These are phyloP conservation scores for Ormyrus pomaceus DNA, from an alignment of 2,888 invertebrate species.

Conservation along the genomic window DNA sequence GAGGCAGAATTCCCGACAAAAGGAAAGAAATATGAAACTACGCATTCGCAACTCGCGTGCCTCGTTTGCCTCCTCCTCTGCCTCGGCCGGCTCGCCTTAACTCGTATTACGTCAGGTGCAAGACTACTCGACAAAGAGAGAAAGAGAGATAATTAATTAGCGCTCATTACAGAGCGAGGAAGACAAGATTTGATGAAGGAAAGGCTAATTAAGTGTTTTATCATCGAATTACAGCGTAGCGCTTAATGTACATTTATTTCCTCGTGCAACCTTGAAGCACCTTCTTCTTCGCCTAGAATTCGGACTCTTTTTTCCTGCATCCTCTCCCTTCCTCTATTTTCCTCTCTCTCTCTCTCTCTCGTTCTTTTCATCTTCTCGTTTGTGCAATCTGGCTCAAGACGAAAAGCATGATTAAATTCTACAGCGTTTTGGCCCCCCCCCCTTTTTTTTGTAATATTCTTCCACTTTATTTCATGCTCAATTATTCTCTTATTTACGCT, in stretches of 20 bases:
- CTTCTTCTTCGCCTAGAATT: constrained; percentile 1
- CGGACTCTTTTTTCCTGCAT: neutral
- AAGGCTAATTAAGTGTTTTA: constrained; percentile 52
- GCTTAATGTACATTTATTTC: constrained; percentile 33
- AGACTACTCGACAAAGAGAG: constrained; percentile 36
- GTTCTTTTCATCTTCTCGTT: neutral
- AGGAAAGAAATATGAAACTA: constrained; percentile 32
- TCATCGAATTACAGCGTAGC: constrained; percentile 42
- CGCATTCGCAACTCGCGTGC: constrained; percentile 6
- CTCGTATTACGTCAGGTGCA: constrained; percentile 27
- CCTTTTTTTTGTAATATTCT: neutral
- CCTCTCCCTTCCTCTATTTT: neutral
- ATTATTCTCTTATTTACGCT: neutral
- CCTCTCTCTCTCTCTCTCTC: neutral
- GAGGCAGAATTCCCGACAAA: neutral
- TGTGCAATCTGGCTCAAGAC: neutral
- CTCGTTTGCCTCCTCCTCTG: neutral
- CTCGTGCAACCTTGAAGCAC: neutral
- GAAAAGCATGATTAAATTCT: constrained; percentile 30
- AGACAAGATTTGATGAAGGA: constrained; percentile 55
- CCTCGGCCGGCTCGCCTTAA: neutral
- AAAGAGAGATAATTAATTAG: constrained; percentile 48
- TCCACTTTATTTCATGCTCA: neutral
- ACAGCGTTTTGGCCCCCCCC: neutral
- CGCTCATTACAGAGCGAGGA: constrained; percentile 49